phyloP scores from a whole-genome alignment of 2,797 vertebrate species.

The Lepidocolaptes lacrymiger region DNA sequence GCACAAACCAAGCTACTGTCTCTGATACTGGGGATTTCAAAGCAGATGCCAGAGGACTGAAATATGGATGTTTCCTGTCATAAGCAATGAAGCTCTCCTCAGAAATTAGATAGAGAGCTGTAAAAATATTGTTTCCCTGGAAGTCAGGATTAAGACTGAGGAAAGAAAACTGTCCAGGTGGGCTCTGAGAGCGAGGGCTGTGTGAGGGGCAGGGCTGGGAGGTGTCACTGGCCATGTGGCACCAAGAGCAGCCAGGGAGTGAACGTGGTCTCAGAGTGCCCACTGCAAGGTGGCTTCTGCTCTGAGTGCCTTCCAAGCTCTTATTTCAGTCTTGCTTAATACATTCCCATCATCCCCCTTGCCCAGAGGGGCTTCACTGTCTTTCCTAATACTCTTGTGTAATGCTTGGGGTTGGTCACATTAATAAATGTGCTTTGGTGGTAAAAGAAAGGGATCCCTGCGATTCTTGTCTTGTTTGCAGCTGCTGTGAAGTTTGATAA shows the following conservation, averaged over 20 bases:
- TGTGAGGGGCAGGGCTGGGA: not conserved
- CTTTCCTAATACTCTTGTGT: not conserved
- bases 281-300: not conserved
- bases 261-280: not conserved
- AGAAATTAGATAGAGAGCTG: not conserved
- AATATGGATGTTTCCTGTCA: not conserved
- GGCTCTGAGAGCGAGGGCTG: not conserved
- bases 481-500: conserved; percentile 47
- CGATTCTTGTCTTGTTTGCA: not conserved
- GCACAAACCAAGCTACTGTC: not conserved
- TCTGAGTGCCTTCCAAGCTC: not conserved
- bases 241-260: not conserved
- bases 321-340: not conserved
- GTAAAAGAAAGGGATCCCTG: not conserved
- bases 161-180: not conserved
- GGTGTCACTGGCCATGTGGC: not conserved
- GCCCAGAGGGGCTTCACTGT: not conserved
- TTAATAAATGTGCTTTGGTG: not conserved
- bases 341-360: fast-evolving
- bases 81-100: not conserved
- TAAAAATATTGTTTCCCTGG: not conserved
- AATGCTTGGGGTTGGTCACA: not conserved
- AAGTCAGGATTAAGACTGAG: not conserved
- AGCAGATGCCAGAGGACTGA: not conserved
- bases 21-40: not conserved